These are phyloP conservation scores for Silvanus unidentatus DNA, from an alignment of 2,888 invertebrate species.

Conservation along the genomic window DNA sequence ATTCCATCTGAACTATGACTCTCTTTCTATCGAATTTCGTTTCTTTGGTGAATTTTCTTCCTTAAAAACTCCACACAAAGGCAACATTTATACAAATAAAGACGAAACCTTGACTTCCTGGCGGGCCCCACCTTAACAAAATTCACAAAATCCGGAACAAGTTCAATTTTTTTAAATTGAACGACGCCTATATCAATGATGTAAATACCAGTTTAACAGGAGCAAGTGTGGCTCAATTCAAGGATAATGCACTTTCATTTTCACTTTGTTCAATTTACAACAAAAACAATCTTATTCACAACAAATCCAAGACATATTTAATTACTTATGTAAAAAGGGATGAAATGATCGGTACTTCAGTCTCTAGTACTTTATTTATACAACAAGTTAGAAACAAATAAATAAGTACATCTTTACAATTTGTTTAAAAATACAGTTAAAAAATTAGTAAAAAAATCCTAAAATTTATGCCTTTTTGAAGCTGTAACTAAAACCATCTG, in stretches of 20 bases:
- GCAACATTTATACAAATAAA: too few species aligned
- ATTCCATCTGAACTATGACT: conserved; percentile 2
- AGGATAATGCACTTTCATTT: conserved; percentile 27
- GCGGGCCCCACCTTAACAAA: neutral
- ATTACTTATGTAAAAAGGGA: too few species aligned
- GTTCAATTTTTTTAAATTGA: neutral
- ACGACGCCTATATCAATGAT: conserved; percentile 9
- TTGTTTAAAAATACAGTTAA: too few species aligned
- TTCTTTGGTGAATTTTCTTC: too few species aligned
- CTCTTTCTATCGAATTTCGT: neutral
- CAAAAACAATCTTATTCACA: too few species aligned
- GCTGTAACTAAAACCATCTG: conserved; percentile 82
- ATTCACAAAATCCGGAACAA: conserved; percentile 3
- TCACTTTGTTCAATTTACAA: neutral
- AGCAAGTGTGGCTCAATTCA: conserved; percentile 19
- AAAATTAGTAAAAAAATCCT: too few species aligned
- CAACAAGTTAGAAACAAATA: too few species aligned
- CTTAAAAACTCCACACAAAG: too few species aligned
- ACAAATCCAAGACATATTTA: too few species aligned
- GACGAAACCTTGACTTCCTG: conserved; percentile 1
- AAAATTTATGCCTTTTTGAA: conserved; percentile 58
- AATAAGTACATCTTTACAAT: too few species aligned
- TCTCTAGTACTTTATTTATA: too few species aligned
- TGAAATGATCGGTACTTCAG: too few species aligned
- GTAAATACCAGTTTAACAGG: conserved; percentile 23